Conservation (phyloP, 2,113 vertebrate species). For the Xenopus laevis region DNA sequence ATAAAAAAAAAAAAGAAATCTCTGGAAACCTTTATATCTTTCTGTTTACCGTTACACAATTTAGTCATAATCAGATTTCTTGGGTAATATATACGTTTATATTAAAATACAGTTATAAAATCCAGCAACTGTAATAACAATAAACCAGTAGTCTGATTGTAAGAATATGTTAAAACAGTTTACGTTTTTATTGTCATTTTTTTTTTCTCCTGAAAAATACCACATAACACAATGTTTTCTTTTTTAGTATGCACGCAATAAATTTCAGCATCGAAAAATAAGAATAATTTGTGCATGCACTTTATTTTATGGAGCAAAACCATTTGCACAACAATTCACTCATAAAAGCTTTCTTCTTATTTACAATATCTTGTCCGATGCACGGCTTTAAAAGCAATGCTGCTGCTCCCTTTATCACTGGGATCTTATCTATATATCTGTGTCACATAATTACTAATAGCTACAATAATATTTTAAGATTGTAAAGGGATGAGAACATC, state of each 20-base stretch:
- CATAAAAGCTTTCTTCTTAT: conserved; percentile 2
- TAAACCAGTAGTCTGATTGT: not conserved
- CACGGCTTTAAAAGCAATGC: not conserved
- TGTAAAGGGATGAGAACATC: too few relatives aligned
- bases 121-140: not conserved
- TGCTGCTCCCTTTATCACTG: not conserved
- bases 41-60: not conserved
- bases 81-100: not conserved
- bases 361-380: not conserved
- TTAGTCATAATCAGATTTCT: not conserved
- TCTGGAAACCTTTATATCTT: not conserved
- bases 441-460: too few relatives aligned
- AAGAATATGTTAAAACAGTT: not conserved
- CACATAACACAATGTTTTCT: not conserved
- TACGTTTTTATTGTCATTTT: not conserved
- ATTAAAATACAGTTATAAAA: conserved; percentile 1
- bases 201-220: not conserved
- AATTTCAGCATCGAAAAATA: conserved; percentile 30
- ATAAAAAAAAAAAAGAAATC: not conserved
- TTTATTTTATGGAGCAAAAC: conserved; percentile 27
- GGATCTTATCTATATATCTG: too few relatives aligned
- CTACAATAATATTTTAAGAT: too few relatives aligned
- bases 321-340: conserved; percentile 14
- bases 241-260: conserved; percentile 19
- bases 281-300: conserved; percentile 14